Evolutionary conservation across 2,888 invertebrate genomes (phyloP), one percentile per base, ranked within the genome.

Genomic region (Dione vanillae): DNA sequence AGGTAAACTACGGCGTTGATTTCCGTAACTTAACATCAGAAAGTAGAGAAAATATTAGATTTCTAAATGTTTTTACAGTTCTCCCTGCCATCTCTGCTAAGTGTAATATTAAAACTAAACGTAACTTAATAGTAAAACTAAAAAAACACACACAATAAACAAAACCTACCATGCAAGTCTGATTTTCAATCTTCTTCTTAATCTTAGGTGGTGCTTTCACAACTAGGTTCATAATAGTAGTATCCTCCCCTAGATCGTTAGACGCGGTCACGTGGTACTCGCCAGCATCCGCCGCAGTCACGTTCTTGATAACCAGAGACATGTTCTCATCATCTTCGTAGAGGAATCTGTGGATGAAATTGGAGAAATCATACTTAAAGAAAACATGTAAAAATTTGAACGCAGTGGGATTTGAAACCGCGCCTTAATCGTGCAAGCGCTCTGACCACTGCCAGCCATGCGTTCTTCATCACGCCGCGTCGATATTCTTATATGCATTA

Each of bases 301-400:
- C 97, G 82, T 96, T 96, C 90, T 98, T 98, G 71, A 99, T 98
- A 1, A 98, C 96, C 56, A 99, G 94, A 0, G 98, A 97, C 93
- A 98, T 96, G 71, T 95, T 96, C 85, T 98, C 98, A 66, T 97
- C 97, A 82, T 98, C 98, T 88, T 98, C 98, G 89, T 97, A 97
- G 6, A 98, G 92, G 86, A 97, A 95, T 82, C 95, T 95, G 73
- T 61, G 14, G 61, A 2, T 12, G 27, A 27, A 3, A 27, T 27
- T 27, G 2, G 27, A 27, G 5, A 27, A 27, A 5, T 27, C 27
- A 27, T 27, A 5, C n/a, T n/a, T n/a, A n/a, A n/a, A n/a, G n/a
- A n/a, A n/a, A n/a, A n/a, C n/a, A n/a, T n/a, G n/a, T n/a, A n/a
- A n/a, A n/a, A n/a, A n/a, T n/a, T n/a, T n/a, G n/a, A n/a, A n/a